phyloP scores from a whole-genome alignment of 2,888 invertebrate genomes.

The Clepsis dumicolana region DNA sequence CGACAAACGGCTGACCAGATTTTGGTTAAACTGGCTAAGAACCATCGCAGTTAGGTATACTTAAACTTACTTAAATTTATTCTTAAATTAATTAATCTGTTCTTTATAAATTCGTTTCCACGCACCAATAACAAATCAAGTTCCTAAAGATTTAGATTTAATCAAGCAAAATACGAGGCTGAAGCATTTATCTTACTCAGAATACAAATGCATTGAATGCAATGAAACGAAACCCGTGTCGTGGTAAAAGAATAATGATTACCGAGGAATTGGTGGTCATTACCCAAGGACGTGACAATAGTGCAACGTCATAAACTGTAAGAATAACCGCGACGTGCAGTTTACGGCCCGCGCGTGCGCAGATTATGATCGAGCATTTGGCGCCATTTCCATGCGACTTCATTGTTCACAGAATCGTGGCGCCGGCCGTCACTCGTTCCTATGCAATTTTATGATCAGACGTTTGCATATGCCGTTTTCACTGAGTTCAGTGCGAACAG shows the following conservation, averaged over 20 bases:
- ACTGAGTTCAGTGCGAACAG: conserved; percentile 61
- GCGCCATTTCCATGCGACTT: conserved; percentile 79
- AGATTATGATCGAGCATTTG: conserved; percentile 74
- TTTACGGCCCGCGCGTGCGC: conserved; percentile 55
- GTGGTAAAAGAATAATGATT: conserved; percentile 34
- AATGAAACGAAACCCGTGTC: conserved; percentile 32
- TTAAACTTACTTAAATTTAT: too few relatives aligned
- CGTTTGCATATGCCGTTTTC: conserved; percentile 70
- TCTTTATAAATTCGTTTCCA: too few relatives aligned
- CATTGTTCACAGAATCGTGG: conserved; percentile 83
- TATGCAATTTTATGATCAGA: conserved; percentile 78
- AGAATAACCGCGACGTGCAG: conserved; percentile 47
- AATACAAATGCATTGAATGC: conserved; percentile 25
- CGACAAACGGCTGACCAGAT: too few relatives aligned
- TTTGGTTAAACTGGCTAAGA: too few relatives aligned
- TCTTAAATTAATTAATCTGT: too few relatives aligned
- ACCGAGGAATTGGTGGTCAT: conserved; percentile 48
- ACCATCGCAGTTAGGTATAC: too few relatives aligned
- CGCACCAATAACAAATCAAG: too few relatives aligned
- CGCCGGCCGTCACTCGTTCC: conserved; percentile 76
- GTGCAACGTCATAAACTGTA: conserved; percentile 57
- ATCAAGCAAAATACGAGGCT: neutral
- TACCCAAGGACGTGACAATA: conserved; percentile 67
- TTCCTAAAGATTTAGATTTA: neutral
- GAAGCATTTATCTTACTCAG: conserved; percentile 44